phyloP scores from a whole-genome alignment of 2,797 vertebrate genomes.

The Argya squamiceps region DNA sequence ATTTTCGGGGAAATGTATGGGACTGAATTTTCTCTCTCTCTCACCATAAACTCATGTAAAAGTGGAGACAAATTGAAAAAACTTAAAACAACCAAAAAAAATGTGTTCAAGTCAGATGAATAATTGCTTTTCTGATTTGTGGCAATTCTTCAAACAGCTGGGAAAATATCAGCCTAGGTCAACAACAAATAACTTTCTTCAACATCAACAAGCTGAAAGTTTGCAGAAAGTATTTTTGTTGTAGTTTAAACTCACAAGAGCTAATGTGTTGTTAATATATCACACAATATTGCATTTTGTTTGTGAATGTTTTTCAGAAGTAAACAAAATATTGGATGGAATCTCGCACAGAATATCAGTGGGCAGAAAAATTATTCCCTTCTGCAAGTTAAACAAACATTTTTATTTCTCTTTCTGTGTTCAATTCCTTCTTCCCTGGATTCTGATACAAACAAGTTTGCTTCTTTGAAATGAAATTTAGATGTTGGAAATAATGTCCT shows the following conservation, averaged over 20 bases:
- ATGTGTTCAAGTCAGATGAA: background rate
- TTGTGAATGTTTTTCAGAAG: background rate
- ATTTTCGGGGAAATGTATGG: background rate
- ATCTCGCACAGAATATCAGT: background rate
- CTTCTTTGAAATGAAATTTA: background rate
- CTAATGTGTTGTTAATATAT: background rate
- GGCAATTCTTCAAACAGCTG: background rate
- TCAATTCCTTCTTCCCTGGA: background rate
- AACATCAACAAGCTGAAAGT: background rate
- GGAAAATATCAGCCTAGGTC: background rate
- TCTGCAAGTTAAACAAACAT: background rate
- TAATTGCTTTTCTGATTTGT: background rate
- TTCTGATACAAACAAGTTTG: background rate
- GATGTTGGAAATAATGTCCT: background rate
- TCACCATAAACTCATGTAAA: background rate
- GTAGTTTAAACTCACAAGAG: background rate
- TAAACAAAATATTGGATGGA: background rate
- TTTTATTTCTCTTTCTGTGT: background rate
- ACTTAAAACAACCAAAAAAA: background rate
- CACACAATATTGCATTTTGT: background rate
- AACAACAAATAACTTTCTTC: background rate
- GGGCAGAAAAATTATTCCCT: background rate
- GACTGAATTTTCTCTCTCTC: background rate
- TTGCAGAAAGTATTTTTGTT: background rate
- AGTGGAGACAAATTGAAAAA: background rate